Evolutionary conservation across 1,140 invertebrate species (phyloP).

Genomic region (Eupeodes corollae): DNA sequence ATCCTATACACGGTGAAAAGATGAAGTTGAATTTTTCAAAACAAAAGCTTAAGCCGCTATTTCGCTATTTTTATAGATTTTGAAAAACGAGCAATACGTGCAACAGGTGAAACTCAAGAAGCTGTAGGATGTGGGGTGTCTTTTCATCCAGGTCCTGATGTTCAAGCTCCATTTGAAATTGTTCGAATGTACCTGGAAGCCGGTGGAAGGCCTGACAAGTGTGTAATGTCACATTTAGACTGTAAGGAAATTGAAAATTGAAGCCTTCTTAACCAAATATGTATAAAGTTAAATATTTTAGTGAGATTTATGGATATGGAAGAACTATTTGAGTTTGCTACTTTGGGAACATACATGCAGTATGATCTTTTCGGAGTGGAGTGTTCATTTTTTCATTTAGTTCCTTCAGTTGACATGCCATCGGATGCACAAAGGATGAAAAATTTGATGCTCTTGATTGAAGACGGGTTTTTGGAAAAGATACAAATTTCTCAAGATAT

Average conservation of each 20-base stretch:
- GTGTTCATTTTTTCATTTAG: conserved; percentile 59
- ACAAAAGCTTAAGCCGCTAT: too few species aligned
- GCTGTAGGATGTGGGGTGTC: conserved; percentile 54
- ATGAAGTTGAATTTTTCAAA: too few species aligned
- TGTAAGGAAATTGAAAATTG: conserved; percentile 42
- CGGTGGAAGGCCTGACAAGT: conserved; percentile 53
- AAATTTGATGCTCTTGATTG: conserved; percentile 45
- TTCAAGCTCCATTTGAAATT: conserved; percentile 57
- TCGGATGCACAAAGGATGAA: conserved; percentile 61
- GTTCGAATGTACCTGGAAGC: conserved; percentile 61
- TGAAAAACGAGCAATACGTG: conserved; percentile 53
- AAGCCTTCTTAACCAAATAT: neutral
- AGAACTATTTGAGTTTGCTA: conserved; percentile 54
- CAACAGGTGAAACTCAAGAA: conserved; percentile 50
- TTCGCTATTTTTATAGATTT: conserved; percentile 52
- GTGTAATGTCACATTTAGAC: conserved; percentile 70
- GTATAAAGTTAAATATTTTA: too few species aligned
- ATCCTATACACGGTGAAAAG: conserved; percentile 53
- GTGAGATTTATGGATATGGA: conserved; percentile 47
- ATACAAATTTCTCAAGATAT: conserved; percentile 63
- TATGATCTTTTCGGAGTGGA: conserved; percentile 71
- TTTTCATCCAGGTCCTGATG: conserved; percentile 62
- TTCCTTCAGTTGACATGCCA: conserved; percentile 51
- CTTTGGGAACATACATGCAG: conserved; percentile 56
- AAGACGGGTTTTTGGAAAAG: conserved; percentile 47